phyloP scores from a whole-genome alignment of 2,797 vertebrate species.

The Benthosema pterotum region DNA sequence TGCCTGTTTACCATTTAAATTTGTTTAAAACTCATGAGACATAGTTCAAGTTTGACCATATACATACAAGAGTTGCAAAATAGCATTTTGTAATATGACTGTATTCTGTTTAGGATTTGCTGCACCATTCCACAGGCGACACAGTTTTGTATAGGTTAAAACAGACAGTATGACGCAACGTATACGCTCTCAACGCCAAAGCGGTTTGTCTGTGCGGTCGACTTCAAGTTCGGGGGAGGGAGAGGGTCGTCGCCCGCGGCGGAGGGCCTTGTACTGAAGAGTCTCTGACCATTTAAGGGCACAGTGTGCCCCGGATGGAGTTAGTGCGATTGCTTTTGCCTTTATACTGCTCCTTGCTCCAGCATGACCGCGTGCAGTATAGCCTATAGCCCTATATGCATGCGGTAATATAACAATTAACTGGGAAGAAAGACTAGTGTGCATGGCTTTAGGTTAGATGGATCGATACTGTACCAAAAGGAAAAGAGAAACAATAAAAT shows the following conservation, averaged over 20 bases:
- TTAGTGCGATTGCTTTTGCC: constrained; percentile 67
- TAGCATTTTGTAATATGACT: too few species aligned
- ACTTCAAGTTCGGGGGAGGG: constrained; percentile 86
- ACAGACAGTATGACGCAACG: constrained; percentile 35
- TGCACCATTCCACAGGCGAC: constrained; percentile 5
- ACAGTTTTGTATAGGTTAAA: constrained; percentile 34
- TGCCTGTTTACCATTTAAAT: neutral
- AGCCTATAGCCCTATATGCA: too few species aligned
- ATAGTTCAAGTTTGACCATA: neutral
- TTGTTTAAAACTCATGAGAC: neutral
- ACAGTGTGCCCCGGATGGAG: constrained; percentile 72
- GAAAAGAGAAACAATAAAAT: too few species aligned
- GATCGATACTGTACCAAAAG: constrained; percentile 35
- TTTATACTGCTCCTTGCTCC: constrained; percentile 48
- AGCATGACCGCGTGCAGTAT: neutral
- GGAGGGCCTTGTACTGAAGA: constrained; percentile 51
- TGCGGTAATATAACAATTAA: too few species aligned
- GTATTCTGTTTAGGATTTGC: neutral
- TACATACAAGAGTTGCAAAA: too few species aligned
- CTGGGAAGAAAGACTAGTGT: neutral
- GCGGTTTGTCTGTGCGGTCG: constrained; percentile 77
- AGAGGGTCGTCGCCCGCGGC: constrained; percentile 41
- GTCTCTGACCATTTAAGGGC: constrained; percentile 51
- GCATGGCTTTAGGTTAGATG: constrained; percentile 46
- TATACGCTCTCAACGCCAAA: constrained; percentile 72